Base-by-base conservation (phyloP, 2,113 vertebrate genomes). In the Axis porcinus region DNA sequence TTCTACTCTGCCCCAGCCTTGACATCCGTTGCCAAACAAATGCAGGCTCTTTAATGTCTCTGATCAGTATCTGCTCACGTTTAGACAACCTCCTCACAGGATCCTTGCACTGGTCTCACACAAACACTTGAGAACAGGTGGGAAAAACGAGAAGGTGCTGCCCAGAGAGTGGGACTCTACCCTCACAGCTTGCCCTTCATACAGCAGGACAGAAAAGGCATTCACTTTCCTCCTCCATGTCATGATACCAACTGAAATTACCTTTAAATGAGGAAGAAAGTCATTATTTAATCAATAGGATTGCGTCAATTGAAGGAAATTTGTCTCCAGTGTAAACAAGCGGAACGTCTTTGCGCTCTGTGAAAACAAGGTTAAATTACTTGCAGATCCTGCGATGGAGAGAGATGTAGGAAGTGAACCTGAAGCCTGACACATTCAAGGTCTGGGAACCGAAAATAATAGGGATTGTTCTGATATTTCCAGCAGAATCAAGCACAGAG, bases 231-330 rank as follows among this genome's bases (percentile, higher is more conserved):
- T 97, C 97, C 98, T 98, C 98, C 96, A 97, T 98, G 98, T 98
- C 98, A 98, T 96, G 98, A 98, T 98, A 99, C 95, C 98, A 98
- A 67, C 97, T 4, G 2, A 99, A 99, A 99, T 99, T 99, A 99
- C 98, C 98, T 98, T 97, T 99, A 99, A 99, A 98, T 98, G 98
- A 99, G 99, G 99, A 99, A 99, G 99, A 98, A 98, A 98, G 97
- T 98, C 98, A 99, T 99, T 99, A 99, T 99, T 99, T 99, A 99
- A 99, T 99, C 99, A 99, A 99, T 99, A 98, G 98, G 99, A 99
- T 99, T 99, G 99, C 98, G 82, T 99, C 99, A 99, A 99, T 99
- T 99, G 99, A 98, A 98, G 98, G 98, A 99, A 99, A 99, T 99
- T 99, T 99, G 99, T 99, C 99, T 99, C 98, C 96, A 99, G 98